Conservation (phyloP, 2,113 vertebrate genomes). For the Struthidea cinerea region DNA sequence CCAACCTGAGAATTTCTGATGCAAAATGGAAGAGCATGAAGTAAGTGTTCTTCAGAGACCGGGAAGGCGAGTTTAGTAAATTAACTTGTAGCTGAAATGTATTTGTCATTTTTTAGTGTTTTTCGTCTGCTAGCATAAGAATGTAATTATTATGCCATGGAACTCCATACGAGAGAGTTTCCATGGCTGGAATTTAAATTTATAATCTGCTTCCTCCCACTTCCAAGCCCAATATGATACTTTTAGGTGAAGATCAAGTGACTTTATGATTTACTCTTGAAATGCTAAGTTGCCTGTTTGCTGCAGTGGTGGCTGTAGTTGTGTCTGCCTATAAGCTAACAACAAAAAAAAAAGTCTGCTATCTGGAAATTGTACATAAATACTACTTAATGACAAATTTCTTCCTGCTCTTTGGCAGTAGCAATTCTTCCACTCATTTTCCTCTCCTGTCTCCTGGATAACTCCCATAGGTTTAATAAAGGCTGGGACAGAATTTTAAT, state of each 20-base stretch:
- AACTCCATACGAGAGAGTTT: slow-evolving; percentile 43
- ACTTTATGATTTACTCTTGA: slow-evolving; percentile 39
- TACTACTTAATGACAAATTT: not conserved
- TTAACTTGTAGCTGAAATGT: not conserved
- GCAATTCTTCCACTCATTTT: not conserved
- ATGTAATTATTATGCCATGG: slow-evolving; percentile 44
- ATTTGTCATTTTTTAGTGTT: not conserved
- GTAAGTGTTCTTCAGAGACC: not conserved
- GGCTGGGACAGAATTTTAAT: not conserved
- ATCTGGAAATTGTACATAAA: not conserved
- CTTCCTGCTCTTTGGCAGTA: not conserved
- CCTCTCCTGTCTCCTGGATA: not conserved
- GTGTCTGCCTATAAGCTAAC: not conserved
- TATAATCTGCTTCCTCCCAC: slow-evolving; percentile 2
- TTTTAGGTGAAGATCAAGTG: slow-evolving; percentile 15
- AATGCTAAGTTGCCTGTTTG: slow-evolving; percentile 11
- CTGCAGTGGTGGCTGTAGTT: not conserved
- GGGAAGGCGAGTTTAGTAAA: not conserved
- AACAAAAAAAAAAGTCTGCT: not conserved
- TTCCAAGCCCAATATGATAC: not conserved
- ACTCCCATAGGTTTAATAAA: not conserved
- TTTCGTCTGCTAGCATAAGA: slow-evolving; percentile 14
- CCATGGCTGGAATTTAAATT: slow-evolving; percentile 52
- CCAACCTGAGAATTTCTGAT: not conserved
- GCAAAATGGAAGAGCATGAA: not conserved